Evolutionary conservation across 2,888 invertebrate genomes (phyloP).

Genomic region (Synanthedon andrenaeformis): DNA sequence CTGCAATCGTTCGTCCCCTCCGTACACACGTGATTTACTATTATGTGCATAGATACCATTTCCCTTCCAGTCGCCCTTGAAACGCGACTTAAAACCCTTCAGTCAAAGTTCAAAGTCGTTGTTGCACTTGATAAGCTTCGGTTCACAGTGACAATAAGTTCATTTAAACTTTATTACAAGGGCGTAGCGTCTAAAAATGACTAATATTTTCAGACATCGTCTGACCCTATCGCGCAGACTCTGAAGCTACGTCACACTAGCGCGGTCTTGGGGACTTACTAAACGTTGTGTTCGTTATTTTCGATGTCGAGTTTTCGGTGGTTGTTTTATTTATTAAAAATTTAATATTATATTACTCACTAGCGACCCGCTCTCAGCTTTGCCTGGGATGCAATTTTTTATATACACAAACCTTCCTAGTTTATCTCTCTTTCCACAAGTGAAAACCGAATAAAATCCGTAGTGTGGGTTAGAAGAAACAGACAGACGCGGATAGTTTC

Average conservation of each 20-base stretch:
- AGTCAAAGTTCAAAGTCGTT: background rate
- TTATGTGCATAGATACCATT: conserved; percentile 35
- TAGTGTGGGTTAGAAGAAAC: too few species aligned
- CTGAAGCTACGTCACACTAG: conserved; percentile 54
- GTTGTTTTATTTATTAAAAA: conserved; percentile 7
- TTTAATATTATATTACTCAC: too few species aligned
- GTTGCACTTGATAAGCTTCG: conserved; percentile 26
- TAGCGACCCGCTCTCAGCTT: too few species aligned
- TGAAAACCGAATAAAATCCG: too few species aligned
- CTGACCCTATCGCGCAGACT: conserved; percentile 34
- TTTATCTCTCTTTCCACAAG: too few species aligned
- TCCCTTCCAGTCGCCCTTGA: background rate
- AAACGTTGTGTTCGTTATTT: conserved; percentile 22
- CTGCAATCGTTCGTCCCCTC: conserved; percentile 57
- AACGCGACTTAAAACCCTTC: background rate
- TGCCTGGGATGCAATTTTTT: too few species aligned
- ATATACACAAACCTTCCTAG: too few species aligned
- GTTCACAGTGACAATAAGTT: conserved; percentile 26
- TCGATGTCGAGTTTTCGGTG: conserved; percentile 13
- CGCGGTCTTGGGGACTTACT: conserved; percentile 46
- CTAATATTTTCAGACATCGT: conserved; percentile 24
- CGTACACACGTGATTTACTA: conserved; percentile 37
- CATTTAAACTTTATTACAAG: conserved; percentile 40
- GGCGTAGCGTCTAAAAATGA: conserved; percentile 45
- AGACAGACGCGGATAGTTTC: too few species aligned